These are phyloP conservation scores for Poeciliopsis presidionis DNA, from an alignment of 2,797 vertebrate genomes.

Conservation along the genomic window DNA sequence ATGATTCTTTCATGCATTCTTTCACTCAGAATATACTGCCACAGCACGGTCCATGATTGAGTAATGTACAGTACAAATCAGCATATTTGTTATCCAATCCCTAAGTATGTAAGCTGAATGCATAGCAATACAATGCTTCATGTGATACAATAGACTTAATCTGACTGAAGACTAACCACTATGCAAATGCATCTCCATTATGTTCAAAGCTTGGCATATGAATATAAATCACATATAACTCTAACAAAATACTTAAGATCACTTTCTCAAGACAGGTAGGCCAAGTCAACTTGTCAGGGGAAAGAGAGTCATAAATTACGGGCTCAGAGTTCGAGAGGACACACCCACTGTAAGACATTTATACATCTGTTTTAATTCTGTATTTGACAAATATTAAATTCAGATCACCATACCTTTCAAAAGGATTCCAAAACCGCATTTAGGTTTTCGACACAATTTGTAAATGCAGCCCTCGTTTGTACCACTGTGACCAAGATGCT, in stretches of 20 bases:
- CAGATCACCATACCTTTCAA: not conserved
- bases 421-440: not conserved
- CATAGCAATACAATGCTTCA: not conserved
- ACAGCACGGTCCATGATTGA: not conserved
- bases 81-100: not conserved
- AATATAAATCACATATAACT: not conserved
- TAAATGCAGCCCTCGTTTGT: not conserved
- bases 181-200: not conserved
- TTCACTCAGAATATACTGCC: not conserved
- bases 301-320: not conserved
- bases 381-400: not conserved
- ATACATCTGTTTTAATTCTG: not conserved
- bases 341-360: not conserved
- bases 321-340: not conserved
- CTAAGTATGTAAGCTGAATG: not conserved
- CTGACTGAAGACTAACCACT: not conserved
- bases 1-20: not conserved
- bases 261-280: not conserved
- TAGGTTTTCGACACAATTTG: constrained; percentile 12
- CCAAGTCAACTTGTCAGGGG: not conserved
- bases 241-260: not conserved
- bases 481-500: constrained; percentile 1
- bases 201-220: not conserved
- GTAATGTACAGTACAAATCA: not conserved
- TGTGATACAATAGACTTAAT: not conserved